Conservation (phyloP, 2,888 invertebrate genomes). For the Cremastinae sp. region DNA sequence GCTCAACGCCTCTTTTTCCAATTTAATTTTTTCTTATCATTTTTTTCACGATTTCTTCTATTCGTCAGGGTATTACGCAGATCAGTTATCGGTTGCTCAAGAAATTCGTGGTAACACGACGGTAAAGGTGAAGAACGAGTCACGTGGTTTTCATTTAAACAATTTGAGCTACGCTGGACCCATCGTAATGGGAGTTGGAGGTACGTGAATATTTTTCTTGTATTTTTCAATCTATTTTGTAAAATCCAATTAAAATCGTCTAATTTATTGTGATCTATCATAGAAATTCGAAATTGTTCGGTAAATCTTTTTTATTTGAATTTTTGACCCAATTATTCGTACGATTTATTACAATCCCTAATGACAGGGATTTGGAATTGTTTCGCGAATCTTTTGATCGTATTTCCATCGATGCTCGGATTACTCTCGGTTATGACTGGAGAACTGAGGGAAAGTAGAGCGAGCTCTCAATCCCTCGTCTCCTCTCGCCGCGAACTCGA, state of each 20-base stretch:
- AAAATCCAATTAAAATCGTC: no score
- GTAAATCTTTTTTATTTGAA: no score
- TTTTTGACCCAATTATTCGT: no score
- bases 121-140: slow-evolving; percentile 89
- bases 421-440: no score
- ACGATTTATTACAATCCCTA: no score
- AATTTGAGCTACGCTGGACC: slow-evolving; percentile 98
- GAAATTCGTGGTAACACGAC: slow-evolving; percentile 90
- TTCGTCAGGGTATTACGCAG: slow-evolving; percentile 89
- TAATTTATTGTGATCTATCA: no score
- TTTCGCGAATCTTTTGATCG: background rate
- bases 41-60: background rate
- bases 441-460: slow-evolving; percentile 30
- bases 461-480: slow-evolving; percentile 43
- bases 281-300: no score
- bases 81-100: slow-evolving; percentile 88
- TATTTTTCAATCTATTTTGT: no score
- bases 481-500: slow-evolving; percentile 36
- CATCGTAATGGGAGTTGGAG: slow-evolving; percentile 98
- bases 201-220: slow-evolving; percentile 80
- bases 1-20: slow-evolving; percentile 7
- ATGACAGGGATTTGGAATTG: no score
- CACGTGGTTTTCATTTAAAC: slow-evolving; percentile 91
- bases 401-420: background rate
- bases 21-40: slow-evolving; percentile 10